phyloP scores from a whole-genome alignment of 2,888 invertebrate genomes.

The Merodon equestris region DNA sequence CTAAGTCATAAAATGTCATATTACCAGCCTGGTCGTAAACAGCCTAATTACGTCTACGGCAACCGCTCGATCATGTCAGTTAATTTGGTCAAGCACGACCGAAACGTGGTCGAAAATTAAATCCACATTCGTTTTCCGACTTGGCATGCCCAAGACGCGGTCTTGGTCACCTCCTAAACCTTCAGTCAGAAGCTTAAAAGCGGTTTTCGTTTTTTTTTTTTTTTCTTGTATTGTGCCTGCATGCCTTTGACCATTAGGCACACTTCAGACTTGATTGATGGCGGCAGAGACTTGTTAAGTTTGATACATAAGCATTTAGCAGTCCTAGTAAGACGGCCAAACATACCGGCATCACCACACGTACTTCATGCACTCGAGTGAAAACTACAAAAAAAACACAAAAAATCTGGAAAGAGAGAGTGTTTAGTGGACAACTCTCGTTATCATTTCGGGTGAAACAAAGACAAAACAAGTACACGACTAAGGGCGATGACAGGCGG shows the following conservation, averaged over 20 bases:
- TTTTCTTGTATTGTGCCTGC: slow-evolving; percentile 43
- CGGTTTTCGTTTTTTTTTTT: slow-evolving; percentile 47
- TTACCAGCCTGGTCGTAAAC: slow-evolving; percentile 52
- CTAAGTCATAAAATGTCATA: slow-evolving; percentile 54
- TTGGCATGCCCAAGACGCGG: slow-evolving; percentile 8
- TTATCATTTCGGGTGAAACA: slow-evolving; percentile 55
- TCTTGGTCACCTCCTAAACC: slow-evolving; percentile 11
- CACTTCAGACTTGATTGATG: slow-evolving; percentile 65
- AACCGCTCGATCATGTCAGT: slow-evolving; percentile 63
- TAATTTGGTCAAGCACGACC: slow-evolving; percentile 57
- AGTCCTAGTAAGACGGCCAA: slow-evolving; percentile 11
- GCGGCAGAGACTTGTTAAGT: slow-evolving; percentile 23
- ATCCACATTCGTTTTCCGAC: slow-evolving; percentile 34
- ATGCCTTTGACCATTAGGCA: slow-evolving; percentile 61
- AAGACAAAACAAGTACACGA: slow-evolving; percentile 58
- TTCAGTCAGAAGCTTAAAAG: slow-evolving; percentile 55
- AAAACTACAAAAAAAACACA: neutral
- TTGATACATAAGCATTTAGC: slow-evolving; percentile 58
- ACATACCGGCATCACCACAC: slow-evolving; percentile 16
- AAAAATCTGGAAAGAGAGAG: too few relatives aligned
- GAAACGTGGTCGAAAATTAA: slow-evolving; percentile 16
- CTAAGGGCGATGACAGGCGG: slow-evolving; percentile 50
- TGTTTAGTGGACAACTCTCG: slow-evolving; percentile 39
- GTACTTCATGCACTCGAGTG: slow-evolving; percentile 5
- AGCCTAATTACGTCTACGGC: slow-evolving; percentile 47